These are phyloP conservation scores for Drosophila subsilvestris DNA, from an alignment of 2,888 invertebrate genomes.

Conservation along the genomic window DNA sequence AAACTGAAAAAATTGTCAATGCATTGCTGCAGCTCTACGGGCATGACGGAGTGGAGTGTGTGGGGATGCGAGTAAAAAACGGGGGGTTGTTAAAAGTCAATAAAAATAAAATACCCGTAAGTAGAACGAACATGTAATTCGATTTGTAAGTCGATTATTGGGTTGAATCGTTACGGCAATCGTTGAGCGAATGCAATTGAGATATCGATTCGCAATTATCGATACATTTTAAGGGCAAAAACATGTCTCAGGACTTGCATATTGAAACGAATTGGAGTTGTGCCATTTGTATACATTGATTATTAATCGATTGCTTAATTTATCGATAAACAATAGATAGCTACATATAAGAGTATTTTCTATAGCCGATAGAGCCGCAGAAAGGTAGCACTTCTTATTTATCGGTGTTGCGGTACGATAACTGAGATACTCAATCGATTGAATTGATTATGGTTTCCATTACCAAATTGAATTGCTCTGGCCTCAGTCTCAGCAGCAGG, in stretches of 20 bases:
- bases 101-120: slow-evolving; percentile 12
- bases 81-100: slow-evolving; percentile 14
- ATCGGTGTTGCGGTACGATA: slow-evolving; percentile 4
- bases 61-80: too few species aligned
- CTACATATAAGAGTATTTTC: too few species aligned
- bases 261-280: too few species aligned
- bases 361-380: too few species aligned
- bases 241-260: too few species aligned
- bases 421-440: slow-evolving; percentile 1
- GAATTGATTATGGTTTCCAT: slow-evolving; percentile 33
- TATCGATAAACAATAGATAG: too few species aligned
- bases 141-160: slow-evolving; percentile 15
- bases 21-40: neutral
- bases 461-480: slow-evolving; percentile 31
- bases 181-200: slow-evolving; percentile 25
- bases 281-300: too few species aligned
- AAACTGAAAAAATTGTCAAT: slow-evolving; percentile 1
- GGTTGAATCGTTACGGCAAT: slow-evolving; percentile 16
- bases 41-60: too few species aligned
- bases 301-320: too few species aligned
- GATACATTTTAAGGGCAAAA: neutral
- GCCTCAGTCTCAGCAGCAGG: neutral
- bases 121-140: slow-evolving; percentile 17
- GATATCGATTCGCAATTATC: too few species aligned
- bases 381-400: neutral